These are phyloP conservation scores for Paramacrobiotus metropolitanus DNA, from an alignment of 1,140 invertebrate species.

Conservation along the genomic window DNA sequence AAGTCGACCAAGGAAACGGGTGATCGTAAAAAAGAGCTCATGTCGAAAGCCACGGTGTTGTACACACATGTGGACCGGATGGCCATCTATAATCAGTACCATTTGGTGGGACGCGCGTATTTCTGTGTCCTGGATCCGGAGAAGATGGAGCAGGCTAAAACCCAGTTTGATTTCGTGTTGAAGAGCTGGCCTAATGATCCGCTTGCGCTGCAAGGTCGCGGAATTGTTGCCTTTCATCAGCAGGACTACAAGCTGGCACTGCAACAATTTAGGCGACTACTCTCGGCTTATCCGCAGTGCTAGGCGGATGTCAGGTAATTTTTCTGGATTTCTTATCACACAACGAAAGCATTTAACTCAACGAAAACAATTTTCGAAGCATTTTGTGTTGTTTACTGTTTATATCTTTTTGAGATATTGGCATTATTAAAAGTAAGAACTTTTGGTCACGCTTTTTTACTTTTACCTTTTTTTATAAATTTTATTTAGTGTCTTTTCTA, in stretches of 20 bases:
- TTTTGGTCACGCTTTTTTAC: too few relatives aligned
- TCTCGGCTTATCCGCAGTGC: slow-evolving; percentile 83
- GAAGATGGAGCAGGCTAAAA: slow-evolving; percentile 98
- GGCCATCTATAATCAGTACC: slow-evolving; percentile 98
- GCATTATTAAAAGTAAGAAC: too few relatives aligned
- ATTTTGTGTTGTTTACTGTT: too few relatives aligned
- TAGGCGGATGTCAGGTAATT: slow-evolving; percentile 73
- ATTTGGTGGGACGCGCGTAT: slow-evolving; percentile 85
- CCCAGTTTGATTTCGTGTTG: slow-evolving; percentile 96
- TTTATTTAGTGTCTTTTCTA: too few relatives aligned
- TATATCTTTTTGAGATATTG: too few relatives aligned
- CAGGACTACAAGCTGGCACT: slow-evolving; percentile 66
- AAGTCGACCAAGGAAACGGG: slow-evolving; percentile 37
- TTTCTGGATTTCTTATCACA: too few relatives aligned
- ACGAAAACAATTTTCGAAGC: too few relatives aligned
- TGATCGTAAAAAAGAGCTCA: slow-evolving; percentile 39
- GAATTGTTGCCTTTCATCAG: slow-evolving; percentile 55
- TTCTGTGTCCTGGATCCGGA: slow-evolving; percentile 93
- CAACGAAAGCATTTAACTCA: too few relatives aligned
- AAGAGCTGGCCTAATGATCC: slow-evolving; percentile 77
- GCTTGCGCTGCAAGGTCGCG: slow-evolving; percentile 85
- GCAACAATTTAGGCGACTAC: slow-evolving; percentile 89
- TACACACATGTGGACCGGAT: slow-evolving; percentile 98
- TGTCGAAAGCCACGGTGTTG: too few relatives aligned
- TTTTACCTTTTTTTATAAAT: too few relatives aligned